Evolutionary conservation across 2,797 vertebrate species (phyloP), one percentile per base, ranked within the genome.

Genomic region (Phoeniculus purpureus): DNA sequence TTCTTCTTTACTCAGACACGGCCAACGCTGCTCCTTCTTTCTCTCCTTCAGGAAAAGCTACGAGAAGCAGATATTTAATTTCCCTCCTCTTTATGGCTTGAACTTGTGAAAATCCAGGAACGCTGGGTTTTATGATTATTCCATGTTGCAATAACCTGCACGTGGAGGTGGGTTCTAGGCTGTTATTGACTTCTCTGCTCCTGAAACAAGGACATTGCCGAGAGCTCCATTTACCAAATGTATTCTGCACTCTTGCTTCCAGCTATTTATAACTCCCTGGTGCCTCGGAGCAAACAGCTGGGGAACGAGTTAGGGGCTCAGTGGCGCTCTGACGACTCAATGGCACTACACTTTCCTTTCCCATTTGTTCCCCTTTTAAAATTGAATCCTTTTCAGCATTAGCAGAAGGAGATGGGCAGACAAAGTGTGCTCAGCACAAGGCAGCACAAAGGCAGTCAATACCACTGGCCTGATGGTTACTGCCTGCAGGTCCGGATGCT

Each of bases 101-200:
- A 75, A 86, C 40, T 62, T 59, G 62, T 89, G 75, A 87, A 95
- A 94, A 83, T 75, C 56, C 61, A 80, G 65, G 55, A 62, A 70
- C 48, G 12, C 12, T 80, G 43, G 43, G 16, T 43, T 83, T 83
- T 74, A 86, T 86, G 80, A 56, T 67, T 70, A 52, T 74, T 74
- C 78, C 8, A 2, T 66, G 66, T 56, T 76, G 29, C 15, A 86
- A 86, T 58, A 85, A 90, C 48, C 77, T 86, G 78, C 87, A 88
- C 68, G 5, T 48, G 59, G 56, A 85, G 70, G 59, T 70, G 81
- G 52, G 59, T 76, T 91, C 74, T 48, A 78, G 65, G 67, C 71
- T 67, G 37, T 81, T 89, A 88, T 87, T 95, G 86, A 81, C 79
- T 84, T 81, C 67, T 48, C 34, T 81, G 74, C 14, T 67, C 56